Evolutionary conservation across 2,888 invertebrate species (phyloP).

Genomic region (Ferrisia virgata): DNA sequence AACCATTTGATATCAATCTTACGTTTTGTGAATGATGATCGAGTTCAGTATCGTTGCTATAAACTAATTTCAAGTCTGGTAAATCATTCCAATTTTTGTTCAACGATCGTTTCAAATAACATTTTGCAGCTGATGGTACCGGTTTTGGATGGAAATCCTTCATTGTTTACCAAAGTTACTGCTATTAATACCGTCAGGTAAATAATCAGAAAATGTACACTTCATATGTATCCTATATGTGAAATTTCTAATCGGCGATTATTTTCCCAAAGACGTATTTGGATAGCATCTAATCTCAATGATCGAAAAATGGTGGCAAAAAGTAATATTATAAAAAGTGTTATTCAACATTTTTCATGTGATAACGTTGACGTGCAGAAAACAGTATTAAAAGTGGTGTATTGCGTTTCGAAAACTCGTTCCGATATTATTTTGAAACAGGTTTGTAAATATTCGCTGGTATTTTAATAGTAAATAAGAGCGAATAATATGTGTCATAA

Average conservation of each 20-base stretch:
- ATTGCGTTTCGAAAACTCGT: conserved; percentile 12
- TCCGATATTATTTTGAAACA: conserved; percentile 13
- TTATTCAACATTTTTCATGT: background rate
- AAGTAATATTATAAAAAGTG: conserved; percentile 4
- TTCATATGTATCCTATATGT: background rate
- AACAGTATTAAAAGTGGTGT: background rate
- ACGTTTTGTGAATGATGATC: conserved; percentile 6
- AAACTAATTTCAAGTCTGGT: conserved; percentile 24
- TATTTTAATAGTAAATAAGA: background rate
- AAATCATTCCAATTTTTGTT: conserved; percentile 10
- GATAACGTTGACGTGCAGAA: conserved; percentile 26
- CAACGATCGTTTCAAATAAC: background rate
- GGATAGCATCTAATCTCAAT: background rate
- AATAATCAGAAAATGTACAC: background rate
- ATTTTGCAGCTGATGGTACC: background rate
- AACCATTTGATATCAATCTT: background rate
- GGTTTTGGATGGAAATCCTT: conserved; percentile 15
- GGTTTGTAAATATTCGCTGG: background rate
- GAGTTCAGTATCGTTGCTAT: conserved; percentile 29
- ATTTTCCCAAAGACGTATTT: conserved; percentile 9
- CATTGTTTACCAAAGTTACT: conserved; percentile 3
- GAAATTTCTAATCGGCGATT: background rate
- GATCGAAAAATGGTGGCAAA: conserved; percentile 20
- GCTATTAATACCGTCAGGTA: conserved; percentile 13
- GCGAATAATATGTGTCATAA: background rate